phyloP scores from a whole-genome alignment of 2,797 vertebrate species.

The Halcyon badia region DNA sequence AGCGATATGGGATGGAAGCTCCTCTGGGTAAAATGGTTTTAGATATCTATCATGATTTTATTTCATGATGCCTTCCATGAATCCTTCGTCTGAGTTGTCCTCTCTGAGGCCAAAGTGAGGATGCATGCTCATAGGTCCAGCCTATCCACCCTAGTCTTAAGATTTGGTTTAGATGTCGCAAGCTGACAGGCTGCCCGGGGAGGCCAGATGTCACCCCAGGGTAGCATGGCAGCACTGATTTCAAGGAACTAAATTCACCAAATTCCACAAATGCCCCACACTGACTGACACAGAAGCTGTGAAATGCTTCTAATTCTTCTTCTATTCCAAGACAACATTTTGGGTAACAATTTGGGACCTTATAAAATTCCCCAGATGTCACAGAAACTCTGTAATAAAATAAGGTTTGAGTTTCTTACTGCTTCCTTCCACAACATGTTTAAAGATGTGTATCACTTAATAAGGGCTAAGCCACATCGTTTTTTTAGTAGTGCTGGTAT shows the following conservation, averaged over 20 bases:
- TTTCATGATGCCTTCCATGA: background rate
- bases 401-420: background rate
- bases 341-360: background rate
- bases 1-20: rapidly evolving
- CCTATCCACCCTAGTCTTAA: background rate
- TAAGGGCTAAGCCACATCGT: background rate
- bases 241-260: background rate
- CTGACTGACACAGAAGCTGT: background rate
- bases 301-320: background rate
- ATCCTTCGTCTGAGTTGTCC: background rate
- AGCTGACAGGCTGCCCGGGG: background rate
- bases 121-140: background rate
- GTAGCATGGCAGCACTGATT: background rate
- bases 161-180: background rate
- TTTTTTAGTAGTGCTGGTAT: background rate
- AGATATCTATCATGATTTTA: background rate
- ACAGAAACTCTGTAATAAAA: background rate
- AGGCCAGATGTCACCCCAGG: background rate
- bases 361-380: background rate
- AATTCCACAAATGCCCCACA: background rate
- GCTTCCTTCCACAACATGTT: background rate
- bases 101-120: background rate
- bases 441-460: background rate
- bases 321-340: background rate
- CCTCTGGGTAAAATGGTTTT: background rate